A percentile compares a stretch with the other conserved stretches of the same genome.
These are phyloP conservation scores for Columba livia DNA, from an alignment of 2,113 vertebrate species.

Conservation along the genomic window DNA sequence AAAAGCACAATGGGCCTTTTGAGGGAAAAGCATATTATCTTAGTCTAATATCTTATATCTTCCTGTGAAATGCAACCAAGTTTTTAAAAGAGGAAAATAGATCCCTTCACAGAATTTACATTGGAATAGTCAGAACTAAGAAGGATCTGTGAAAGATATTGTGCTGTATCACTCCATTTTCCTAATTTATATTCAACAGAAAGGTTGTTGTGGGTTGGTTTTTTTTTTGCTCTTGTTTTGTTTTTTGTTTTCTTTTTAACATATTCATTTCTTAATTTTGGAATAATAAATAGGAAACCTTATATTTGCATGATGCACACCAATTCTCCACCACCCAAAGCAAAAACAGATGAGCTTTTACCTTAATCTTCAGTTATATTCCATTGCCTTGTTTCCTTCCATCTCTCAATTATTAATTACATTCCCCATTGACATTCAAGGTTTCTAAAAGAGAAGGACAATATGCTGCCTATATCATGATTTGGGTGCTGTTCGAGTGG, in stretches of 20 bases:
- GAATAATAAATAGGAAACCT: neutral
- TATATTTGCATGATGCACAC: neutral
- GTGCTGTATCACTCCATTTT: neutral
- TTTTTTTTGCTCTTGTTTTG: too few relatives aligned
- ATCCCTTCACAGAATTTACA: neutral
- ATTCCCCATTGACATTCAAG: conserved; percentile 9
- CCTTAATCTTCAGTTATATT: neutral
- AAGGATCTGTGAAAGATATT: neutral
- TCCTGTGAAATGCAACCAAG: neutral
- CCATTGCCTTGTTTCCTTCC: conserved; percentile 19
- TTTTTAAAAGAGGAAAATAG: neutral
- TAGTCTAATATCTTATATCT: neutral
- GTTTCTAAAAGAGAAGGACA: neutral
- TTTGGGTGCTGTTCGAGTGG: accelerated
- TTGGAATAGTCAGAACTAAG: neutral
- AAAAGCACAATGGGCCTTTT: neutral
- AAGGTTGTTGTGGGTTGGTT: neutral
- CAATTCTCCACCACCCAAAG: neutral
- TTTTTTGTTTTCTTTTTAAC: neutral
- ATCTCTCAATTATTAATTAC: conserved; percentile 3
- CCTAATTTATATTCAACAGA: neutral
- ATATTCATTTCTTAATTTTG: neutral
- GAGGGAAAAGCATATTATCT: neutral
- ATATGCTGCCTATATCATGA: neutral
- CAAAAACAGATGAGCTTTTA: neutral